Evolutionary conservation across 2,797 vertebrate species (phyloP).

Genomic region (Percopsis omiscomaycus): DNA sequence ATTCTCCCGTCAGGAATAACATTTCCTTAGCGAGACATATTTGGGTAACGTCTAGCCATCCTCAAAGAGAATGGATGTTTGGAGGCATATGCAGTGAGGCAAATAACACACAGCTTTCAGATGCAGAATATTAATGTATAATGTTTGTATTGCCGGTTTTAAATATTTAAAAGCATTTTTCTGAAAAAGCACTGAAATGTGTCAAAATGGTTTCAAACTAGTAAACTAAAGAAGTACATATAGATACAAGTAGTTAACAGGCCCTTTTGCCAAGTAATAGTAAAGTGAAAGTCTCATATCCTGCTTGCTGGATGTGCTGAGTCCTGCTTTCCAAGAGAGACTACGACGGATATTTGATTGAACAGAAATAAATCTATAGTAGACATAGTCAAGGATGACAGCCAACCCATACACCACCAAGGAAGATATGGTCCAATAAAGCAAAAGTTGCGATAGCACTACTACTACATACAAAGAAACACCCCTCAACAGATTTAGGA

Average conservation of each 20-base stretch:
- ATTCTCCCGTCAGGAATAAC: conserved; percentile 67
- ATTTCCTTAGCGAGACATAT: conserved; percentile 55
- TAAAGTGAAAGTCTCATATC: conserved; percentile 4
- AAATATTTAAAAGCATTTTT: conserved; percentile 20
- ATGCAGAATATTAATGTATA: conserved; percentile 43
- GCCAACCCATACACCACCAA: conserved; percentile 64
- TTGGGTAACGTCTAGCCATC: conserved; percentile 58
- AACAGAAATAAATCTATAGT: conserved; percentile 35
- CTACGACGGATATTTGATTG: conserved; percentile 54
- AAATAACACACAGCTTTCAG: conserved; percentile 49
- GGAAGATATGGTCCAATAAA: conserved; percentile 55
- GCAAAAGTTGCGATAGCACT: conserved; percentile 61
- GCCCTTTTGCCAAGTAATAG: no score
- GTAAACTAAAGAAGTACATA: background rate
- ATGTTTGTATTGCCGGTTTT: conserved; percentile 40
- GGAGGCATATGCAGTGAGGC: conserved; percentile 45
- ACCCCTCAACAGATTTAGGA: conserved; percentile 63
- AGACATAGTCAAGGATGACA: conserved; percentile 51
- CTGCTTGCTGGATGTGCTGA: conserved; percentile 22
- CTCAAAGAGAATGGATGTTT: conserved; percentile 64
- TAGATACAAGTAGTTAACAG: no score
- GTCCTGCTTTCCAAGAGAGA: conserved; percentile 4
- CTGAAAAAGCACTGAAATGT: conserved; percentile 1
- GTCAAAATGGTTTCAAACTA: background rate
- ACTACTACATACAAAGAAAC: conserved; percentile 66